These are phyloP conservation scores for Lycia hirtaria DNA, from an alignment of 2,888 invertebrate genomes.

Conservation along the genomic window DNA sequence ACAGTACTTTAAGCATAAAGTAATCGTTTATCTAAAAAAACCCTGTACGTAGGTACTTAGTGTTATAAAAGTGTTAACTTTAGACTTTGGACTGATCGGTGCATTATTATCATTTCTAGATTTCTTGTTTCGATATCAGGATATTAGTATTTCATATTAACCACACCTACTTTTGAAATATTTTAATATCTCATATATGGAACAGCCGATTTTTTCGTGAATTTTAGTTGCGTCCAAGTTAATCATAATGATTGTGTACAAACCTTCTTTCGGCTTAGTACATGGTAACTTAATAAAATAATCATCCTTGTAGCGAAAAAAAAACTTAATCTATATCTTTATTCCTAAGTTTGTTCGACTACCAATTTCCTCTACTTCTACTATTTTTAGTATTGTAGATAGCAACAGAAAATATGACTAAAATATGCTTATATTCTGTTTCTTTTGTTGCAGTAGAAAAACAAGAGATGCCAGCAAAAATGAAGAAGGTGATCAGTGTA, in stretches of 20 bases:
- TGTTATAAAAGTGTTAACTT: not conserved
- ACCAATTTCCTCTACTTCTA: no score
- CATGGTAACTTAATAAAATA: no score
- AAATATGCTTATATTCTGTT: constrained; percentile 32
- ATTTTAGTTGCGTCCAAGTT: not conserved
- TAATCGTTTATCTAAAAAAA: not conserved
- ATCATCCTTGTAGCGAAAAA: no score
- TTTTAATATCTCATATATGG: not conserved
- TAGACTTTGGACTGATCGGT: constrained; percentile 9
- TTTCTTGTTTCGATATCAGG: not conserved
- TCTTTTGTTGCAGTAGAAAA: constrained; percentile 70
- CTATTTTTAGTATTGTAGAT: no score
- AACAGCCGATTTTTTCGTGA: no score
- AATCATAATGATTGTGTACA: no score
- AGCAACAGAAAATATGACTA: constrained; percentile 5
- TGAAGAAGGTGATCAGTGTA: constrained; percentile 69
- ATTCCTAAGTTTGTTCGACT: no score
- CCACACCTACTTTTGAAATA: not conserved
- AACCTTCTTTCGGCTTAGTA: no score
- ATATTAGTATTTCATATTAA: not conserved
- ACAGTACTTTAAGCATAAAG: not conserved
- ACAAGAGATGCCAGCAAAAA: constrained; percentile 71
- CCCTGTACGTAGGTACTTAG: not conserved
- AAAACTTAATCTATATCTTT: no score
- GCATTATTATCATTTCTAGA: not conserved